Percentiles rank a stretch among this genome's conserved stretches.
phyloP scores from a whole-genome alignment of 2,797 vertebrate species.

The Rhyacichthys aspro region DNA sequence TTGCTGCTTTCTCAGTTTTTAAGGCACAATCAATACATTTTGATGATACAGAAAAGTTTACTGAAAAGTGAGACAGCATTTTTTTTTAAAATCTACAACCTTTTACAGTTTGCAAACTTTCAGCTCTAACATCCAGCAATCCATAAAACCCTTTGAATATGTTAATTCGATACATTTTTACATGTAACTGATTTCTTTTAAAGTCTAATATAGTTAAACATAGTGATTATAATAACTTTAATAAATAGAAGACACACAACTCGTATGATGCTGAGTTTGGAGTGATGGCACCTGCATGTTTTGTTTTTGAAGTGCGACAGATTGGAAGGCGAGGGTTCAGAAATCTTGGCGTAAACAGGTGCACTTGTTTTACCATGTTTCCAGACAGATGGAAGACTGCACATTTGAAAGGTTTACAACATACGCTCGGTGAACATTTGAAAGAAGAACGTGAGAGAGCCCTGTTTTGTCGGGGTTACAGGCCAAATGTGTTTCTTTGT shows the following conservation, averaged over 20 bases:
- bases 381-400: conserved; percentile 55
- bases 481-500: conserved; percentile 39
- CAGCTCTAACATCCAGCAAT: conserved; percentile 1
- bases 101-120: conserved; percentile 34
- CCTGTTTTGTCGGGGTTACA: conserved; percentile 22
- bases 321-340: conserved; percentile 23
- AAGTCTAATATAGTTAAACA: neutral
- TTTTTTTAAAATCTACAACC: neutral
- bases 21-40: conserved; percentile 47
- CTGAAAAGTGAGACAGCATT: conserved; percentile 5
- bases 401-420: conserved; percentile 25
- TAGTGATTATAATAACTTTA: neutral
- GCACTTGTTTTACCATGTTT: conserved; percentile 23
- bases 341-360: conserved; percentile 38
- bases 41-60: conserved; percentile 21
- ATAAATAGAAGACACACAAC: neutral
- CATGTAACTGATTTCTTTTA: neutral
- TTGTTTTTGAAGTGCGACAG: conserved; percentile 25
- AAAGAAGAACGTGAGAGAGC: conserved; percentile 30
- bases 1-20: conserved; percentile 29
- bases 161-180: neutral
- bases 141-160: neutral
- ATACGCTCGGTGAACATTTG: conserved; percentile 42
- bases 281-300: neutral
- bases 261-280: neutral